A percentile compares a stretch with the other conserved stretches of the same genome.
phyloP scores from a whole-genome alignment of 2,888 invertebrate species.

The Ennomos fuscantarius region DNA sequence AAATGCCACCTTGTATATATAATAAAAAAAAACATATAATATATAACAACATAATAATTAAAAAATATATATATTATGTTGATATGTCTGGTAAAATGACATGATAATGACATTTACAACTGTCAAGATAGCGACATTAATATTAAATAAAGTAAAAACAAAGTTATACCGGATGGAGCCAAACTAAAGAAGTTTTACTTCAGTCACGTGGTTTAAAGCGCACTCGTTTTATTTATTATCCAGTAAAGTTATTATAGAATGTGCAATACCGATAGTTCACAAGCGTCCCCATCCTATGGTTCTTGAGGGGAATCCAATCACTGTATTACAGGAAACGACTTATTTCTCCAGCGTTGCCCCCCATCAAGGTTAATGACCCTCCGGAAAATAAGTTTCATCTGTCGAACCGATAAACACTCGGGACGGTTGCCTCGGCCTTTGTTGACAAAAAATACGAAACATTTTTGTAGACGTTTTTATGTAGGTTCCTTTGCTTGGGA shows the following conservation, averaged over 20 bases:
- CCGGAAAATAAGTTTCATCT: conserved; percentile 51
- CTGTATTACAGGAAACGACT: conserved; percentile 50
- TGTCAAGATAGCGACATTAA: too few species aligned
- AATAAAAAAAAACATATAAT: too few species aligned
- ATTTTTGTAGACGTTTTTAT: conserved; percentile 22
- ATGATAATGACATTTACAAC: too few species aligned
- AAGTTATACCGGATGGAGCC: too few species aligned
- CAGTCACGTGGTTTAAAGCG: too few species aligned
- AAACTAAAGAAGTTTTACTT: too few species aligned
- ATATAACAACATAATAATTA: too few species aligned
- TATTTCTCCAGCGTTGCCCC: conserved; percentile 45
- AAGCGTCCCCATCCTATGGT: conserved; percentile 21
- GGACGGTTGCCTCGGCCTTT: conserved; percentile 29
- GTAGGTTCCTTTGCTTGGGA: conserved; percentile 11
- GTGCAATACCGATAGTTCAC: conserved; percentile 22
- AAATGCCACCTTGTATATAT: too few species aligned
- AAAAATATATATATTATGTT: too few species aligned
- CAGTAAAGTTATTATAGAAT: conserved; percentile 9
- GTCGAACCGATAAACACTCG: conserved; percentile 45
- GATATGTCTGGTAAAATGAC: too few species aligned
- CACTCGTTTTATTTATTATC: too few species aligned
- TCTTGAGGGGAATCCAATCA: conserved; percentile 49
- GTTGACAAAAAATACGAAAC: conserved; percentile 34
- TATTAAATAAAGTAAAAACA: too few species aligned
- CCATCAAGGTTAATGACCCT: conserved; percentile 58